These are phyloP conservation scores for Netelia melanura DNA, from an alignment of 2,888 invertebrate genomes.

Conservation along the genomic window DNA sequence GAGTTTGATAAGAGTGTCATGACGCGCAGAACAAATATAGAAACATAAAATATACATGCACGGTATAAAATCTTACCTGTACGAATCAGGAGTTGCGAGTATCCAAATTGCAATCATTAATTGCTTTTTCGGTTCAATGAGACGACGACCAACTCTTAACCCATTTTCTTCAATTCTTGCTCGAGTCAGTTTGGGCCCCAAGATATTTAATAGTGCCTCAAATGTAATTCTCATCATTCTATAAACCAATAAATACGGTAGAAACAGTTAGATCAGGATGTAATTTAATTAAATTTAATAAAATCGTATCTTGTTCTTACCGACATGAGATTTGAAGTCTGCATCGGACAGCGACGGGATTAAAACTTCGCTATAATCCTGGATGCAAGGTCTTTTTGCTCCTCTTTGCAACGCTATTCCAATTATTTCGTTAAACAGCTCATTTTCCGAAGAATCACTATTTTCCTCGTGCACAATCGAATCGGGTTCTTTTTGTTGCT, in stretches of 20 bases:
- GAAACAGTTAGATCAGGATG: background rate
- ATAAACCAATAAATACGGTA: no score
- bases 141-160: no score
- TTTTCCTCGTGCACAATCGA: no score
- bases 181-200: no score
- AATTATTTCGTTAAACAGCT: background rate
- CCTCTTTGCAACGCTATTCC: background rate
- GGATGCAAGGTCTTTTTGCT: slow-evolving; percentile 17
- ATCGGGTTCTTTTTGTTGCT: no score
- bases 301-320: background rate
- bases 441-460: no score
- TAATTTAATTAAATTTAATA: background rate
- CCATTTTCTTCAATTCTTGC: no score
- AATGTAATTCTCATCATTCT: no score
- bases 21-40: background rate
- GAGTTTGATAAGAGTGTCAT: background rate
- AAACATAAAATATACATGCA: background rate
- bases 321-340: slow-evolving; percentile 7
- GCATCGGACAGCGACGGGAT: slow-evolving; percentile 15
- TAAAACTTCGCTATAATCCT: slow-evolving; percentile 5
- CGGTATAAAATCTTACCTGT: slow-evolving; percentile 14
- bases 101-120: slow-evolving; percentile 25
- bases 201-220: no score
- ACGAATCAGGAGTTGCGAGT: slow-evolving; percentile 36
- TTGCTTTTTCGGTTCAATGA: no score